Base-by-base conservation (phyloP, 2,888 invertebrate genomes). In the Macaria liturata region DNA sequence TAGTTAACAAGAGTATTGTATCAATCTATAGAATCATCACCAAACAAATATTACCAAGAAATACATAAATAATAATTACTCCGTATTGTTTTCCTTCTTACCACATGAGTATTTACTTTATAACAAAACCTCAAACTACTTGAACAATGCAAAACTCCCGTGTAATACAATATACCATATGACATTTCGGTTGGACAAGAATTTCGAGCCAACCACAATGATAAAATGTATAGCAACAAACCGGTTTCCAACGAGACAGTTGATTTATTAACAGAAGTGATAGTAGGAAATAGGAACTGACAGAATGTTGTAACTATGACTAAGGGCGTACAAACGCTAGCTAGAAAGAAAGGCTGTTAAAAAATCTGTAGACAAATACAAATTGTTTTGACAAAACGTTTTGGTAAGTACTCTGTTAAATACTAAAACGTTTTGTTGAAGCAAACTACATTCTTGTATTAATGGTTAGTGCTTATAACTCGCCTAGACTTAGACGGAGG, bases 151-250 rank as follows among this genome's bases (percentile, higher is more conserved):
- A 56, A 61, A 62, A 62, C 67, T 61, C 66, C 58, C 70, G 30
- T 37, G 60, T 46, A 79, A 57, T 67, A 66, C 68, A 65, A 76
- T 75, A 80, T 63, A 70, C 65, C 69, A 71, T 68, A 67, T 72
- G 77, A 81, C 76, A 79, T 79, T 79, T 81, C 68, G 72, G 72
- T 69, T 70, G 68, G 59, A 63, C 63, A 70, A 68, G 69, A 68
- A 68, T 67, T 65, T 47, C 47, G 60, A 59, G 59, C 54, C 59
- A 47, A 65, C 66, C 65, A 57, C 64, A 65, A 67, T 73, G 71
- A 76, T 71, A 69, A 68, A 39, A 4, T n/a, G 9, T n/a, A 71
- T 65, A 66, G 55, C 54, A 49, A 40, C 48, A 46, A 65, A 70
- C 71, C 68, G 57, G 71, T 73, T 76, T 59, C 47, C 32, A 37